Evolutionary conservation across 2,888 invertebrate species (phyloP).

Genomic region (Lasioglossum pauxillum): DNA sequence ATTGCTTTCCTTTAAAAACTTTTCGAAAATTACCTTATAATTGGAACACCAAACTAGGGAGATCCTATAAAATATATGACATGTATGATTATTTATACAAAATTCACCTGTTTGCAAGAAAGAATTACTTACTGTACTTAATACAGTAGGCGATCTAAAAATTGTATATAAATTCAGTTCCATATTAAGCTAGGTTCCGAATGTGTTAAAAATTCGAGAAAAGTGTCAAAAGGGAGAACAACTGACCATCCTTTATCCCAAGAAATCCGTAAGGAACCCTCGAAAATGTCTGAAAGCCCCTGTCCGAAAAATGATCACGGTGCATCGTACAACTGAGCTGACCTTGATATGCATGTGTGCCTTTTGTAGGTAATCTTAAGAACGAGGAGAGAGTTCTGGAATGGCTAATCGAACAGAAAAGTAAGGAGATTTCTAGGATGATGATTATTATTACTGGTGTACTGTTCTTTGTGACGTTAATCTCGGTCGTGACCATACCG

Average conservation of each 20-base stretch:
- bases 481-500: constrained; percentile 83
- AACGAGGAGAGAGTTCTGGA: constrained; percentile 97
- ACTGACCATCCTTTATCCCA: constrained; percentile 13
- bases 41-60: neutral
- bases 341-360: constrained; percentile 74
- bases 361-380: constrained; percentile 95
- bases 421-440: constrained; percentile 89
- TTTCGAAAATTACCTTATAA: neutral
- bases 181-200: neutral
- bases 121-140: no score
- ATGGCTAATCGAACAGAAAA: constrained; percentile 98
- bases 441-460: constrained; percentile 84
- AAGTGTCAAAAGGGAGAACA: constrained; percentile 36
- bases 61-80: no score
- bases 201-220: neutral
- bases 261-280: constrained; percentile 24
- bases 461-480: constrained; percentile 84
- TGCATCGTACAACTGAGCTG: constrained; percentile 57
- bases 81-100: neutral
- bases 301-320: constrained; percentile 55
- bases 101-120: neutral
- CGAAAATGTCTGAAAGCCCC: constrained; percentile 20
- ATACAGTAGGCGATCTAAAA: no score
- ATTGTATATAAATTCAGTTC: neutral
- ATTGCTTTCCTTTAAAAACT: no score